Base-by-base conservation (phyloP, 2,113 vertebrate species). In the Alligator mississippiensis region DNA sequence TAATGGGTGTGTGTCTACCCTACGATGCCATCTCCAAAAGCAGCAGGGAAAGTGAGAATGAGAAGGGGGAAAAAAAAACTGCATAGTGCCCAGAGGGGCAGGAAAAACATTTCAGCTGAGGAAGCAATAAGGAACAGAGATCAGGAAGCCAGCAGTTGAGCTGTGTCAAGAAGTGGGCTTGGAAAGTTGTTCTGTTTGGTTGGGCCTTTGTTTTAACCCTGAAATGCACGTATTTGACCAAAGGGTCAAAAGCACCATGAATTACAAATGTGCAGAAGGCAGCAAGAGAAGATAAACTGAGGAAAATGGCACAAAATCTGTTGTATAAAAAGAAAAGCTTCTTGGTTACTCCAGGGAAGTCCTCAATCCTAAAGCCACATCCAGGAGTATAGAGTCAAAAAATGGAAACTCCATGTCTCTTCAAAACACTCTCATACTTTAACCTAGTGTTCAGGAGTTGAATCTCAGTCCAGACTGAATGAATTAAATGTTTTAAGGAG, bases 141-240 rank as follows among this genome's bases (percentile, higher is more conserved):
- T 62, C 74, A 83, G 7, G 63, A 93, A 76, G 3, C 11, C 30
- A 54, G 28, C 62, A 16, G 57, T 38, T 84, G 11, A 86, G 25
- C 80, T 11, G 17, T 62, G 91, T 76, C 62, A 85, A 38, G 60
- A 93, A 83, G 54, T 87, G 90, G 81, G 87, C 86, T 64, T 92
- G 91, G 84, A 95, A 93, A n/a, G 47, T 47, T 15, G 59, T n/a
- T 66, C 92, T 61, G 58, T 64, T 89, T 85, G 22, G 70, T 59
- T 30, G 38, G 47, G n/a, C 15, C 62, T 80, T 75, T 13, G 0
- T 72, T 94, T 90, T 81, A 80, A 47, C 2, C 57, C 72, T 34
- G 72, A 21, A 3, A 84, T 63, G 34, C 7, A 13, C 80, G 62
- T 83, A 89, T 58, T 6, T 38, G 79, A 85, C 76, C 92, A 91